phyloP scores from a whole-genome alignment of 2,888 invertebrate species.

The Leptopterna dolabrata region DNA sequence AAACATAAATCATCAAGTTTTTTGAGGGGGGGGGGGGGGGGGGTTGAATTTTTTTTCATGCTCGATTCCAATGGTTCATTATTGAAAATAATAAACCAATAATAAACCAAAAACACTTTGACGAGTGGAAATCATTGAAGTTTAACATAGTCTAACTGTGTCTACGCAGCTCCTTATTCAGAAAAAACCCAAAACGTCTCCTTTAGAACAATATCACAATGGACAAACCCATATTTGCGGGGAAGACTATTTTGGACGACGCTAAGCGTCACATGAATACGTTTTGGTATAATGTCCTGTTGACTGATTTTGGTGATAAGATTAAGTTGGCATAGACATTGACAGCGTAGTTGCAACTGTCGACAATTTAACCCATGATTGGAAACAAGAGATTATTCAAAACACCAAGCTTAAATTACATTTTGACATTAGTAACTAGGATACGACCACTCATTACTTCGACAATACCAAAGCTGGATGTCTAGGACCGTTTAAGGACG shows the following conservation, averaged over 20 bases:
- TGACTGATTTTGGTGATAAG: background rate
- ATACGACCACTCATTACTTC: background rate
- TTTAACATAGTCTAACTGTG: background rate
- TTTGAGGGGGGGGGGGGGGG: too few relatives aligned
- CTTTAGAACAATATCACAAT: background rate
- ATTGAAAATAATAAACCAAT: too few relatives aligned
- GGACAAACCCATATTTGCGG: background rate
- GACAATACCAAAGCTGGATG: background rate
- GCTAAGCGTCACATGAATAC: background rate
- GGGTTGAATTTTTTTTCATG: too few relatives aligned
- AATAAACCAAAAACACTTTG: background rate
- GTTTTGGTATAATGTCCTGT: background rate
- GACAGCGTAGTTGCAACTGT: background rate
- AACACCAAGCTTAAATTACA: background rate
- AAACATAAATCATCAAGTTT: too few relatives aligned
- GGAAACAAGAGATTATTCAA: background rate
- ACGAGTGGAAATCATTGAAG: background rate
- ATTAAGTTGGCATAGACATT: background rate
- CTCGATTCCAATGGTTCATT: too few relatives aligned
- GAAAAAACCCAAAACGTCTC: background rate
- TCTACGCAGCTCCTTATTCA: background rate
- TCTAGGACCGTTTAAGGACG: background rate
- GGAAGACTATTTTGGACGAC: background rate
- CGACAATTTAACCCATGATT: background rate
- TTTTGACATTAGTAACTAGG: background rate